Base-by-base conservation (phyloP, 1,140 invertebrate species). In the Apis cerana region DNA sequence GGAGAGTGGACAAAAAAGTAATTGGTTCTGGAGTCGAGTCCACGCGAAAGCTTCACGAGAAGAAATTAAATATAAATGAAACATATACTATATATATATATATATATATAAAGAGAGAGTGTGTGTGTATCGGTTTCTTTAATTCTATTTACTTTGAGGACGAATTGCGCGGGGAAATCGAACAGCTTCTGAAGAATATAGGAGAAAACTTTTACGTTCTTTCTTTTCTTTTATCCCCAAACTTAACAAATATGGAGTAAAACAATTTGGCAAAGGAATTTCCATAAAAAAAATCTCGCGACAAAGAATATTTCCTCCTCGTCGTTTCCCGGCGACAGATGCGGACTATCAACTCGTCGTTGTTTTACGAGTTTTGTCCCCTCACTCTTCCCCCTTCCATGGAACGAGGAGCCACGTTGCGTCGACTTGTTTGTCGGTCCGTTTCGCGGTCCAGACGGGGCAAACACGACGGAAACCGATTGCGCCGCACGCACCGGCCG, bases 361-460 rank as follows among this genome's bases (percentile, higher is more conserved):
- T 82, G 86, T 86, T 87, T 77, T 81, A 80, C 85, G 72, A 86
- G 86, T 54, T 61, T 74, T 10, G 11, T 2, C 3, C 52, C 13
- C 27, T 33, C 52, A 12, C 13, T 0, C 50, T 2, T 33, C 33
- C 33, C 33, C 33, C 33, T 3, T 2, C 65, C 48, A 56, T 72
- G 58, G n/a, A 58, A 65, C 86, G 82, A 56, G 75, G 88, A 88
- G 71, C 83, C 83, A 83, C 75, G 83, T 82, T 88, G 83, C 33
- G 33, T 75, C 85, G 85, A 82, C 88, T 91, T 90, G 89, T 85
- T 87, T 84, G 89, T 85, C 88, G 85, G 89, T 77, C 85, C 79
- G 86, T 80, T 84, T 87, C 85, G 86, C 79, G 83, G 87, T 89
- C 83, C 88, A 92, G 89, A 91, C 91, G 89, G 86, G 74, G 75